Base-by-base conservation (phyloP, 2,113 vertebrate species). In the Pycnonotus jocosus region DNA sequence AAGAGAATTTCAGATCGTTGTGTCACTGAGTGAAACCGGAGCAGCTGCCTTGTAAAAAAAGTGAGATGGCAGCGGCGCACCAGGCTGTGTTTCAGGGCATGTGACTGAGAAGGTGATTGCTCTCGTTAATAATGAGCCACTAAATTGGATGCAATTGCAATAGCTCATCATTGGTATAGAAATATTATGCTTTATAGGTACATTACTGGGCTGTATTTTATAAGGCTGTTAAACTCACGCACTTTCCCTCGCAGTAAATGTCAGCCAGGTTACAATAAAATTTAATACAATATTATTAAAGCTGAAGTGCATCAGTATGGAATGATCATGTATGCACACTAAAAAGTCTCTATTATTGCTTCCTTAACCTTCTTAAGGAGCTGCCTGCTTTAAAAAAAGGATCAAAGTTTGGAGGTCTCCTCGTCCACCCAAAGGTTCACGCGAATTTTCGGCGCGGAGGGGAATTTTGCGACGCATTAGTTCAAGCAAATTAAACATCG, bases 201-300 rank as follows among this genome's bases (percentile, higher is more conserved):
- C 95, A 93, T 97, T 95, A 92, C 95, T 86, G 88, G 83, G 80
- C 84, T 92, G 76, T 95, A 96, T 96, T 96, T 96, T 95, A 96
- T 88, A 93, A 96, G 95, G 89, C 95, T 84, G 96, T 96, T 96
- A 95, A 89, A 81, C 91, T 90, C 47, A 86, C 2, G 16, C 89
- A 94, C 93, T 97, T 93, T 96, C 51, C 91, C 82, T 82, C 47
- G 90, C 90, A 81, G 94, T 95, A 95, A 92, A 96, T 95, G 93
- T 96, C 94, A 95, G 90, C 42, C 31, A 88, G 96, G 97, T 96
- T 95, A 95, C 94, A 85, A 80, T 96, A 95, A 94, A 93, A 93
- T 95, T 95, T 90, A 95, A 95, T 93, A 91, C 95, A 91, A 85
- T 92, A 92, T 96, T 94, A 96, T 97, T 93, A 95, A 96, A 97